Evolutionary conservation across 2,888 invertebrate genomes (phyloP).

Genomic region (Parelbella ahira): DNA sequence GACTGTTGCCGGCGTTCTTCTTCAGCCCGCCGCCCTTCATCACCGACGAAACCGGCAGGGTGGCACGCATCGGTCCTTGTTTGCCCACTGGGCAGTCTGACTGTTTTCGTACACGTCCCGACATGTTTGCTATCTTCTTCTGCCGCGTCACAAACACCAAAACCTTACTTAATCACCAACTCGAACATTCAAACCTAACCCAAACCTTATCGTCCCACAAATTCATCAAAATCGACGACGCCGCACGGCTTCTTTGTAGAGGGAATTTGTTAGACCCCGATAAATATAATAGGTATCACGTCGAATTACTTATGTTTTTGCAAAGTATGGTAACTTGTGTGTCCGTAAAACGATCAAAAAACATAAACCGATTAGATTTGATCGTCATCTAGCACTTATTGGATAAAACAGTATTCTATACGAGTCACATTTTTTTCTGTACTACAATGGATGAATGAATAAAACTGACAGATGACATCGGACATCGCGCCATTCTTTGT

Average conservation of each 20-base stretch:
- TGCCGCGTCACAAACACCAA: conserved; percentile 39
- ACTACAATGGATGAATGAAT: conserved; percentile 75
- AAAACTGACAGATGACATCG: conserved; percentile 70
- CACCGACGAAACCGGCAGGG: conserved; percentile 87
- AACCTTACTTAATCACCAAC: conserved; percentile 41
- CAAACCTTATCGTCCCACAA: conserved; percentile 45
- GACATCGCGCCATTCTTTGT: conserved; percentile 73
- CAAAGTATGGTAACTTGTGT: conserved; percentile 40
- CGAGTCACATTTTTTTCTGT: conserved; percentile 77
- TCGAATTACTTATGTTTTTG: conserved; percentile 35
- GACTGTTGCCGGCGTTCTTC: conserved; percentile 82
- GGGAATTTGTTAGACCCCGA: conserved; percentile 51
- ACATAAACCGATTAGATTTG: conserved; percentile 48
- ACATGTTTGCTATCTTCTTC: conserved; percentile 61
- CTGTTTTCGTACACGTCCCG: conserved; percentile 83
- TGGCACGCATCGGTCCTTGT: conserved; percentile 87
- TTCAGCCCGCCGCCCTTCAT: conserved; percentile 83
- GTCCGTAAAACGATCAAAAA: conserved; percentile 44
- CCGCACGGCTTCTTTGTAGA: conserved; percentile 70
- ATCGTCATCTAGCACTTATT: conserved; percentile 56
- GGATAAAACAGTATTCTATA: conserved; percentile 66
- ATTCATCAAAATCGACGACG: conserved; percentile 61
- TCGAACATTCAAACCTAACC: conserved; percentile 40
- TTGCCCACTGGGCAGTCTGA: conserved; percentile 82
- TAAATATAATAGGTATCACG: conserved; percentile 39